These are phyloP conservation scores for Pheosia gnoma DNA, from an alignment of 2,888 invertebrate species.

Conservation along the genomic window DNA sequence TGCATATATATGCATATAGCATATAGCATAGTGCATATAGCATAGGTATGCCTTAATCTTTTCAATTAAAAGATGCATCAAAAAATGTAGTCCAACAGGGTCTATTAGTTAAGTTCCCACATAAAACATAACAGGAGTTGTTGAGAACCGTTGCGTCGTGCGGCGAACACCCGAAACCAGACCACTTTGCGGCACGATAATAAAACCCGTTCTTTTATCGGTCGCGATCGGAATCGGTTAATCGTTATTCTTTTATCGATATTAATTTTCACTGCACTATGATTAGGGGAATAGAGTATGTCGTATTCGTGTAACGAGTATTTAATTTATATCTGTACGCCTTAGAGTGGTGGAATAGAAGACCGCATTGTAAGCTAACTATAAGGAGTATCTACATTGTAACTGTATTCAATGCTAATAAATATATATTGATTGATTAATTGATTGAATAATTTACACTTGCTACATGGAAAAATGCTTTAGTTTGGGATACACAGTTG, in stretches of 20 bases:
- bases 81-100: background rate
- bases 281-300: background rate
- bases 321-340: too few relatives aligned
- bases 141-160: constrained; percentile 36
- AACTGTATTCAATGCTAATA: too few relatives aligned
- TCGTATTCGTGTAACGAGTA: background rate
- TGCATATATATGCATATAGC: too few relatives aligned
- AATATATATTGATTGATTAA: too few relatives aligned
- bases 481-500: too few relatives aligned
- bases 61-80: background rate
- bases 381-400: too few relatives aligned
- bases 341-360: too few relatives aligned
- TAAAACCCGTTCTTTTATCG: constrained; percentile 30
- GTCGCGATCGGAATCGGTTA: constrained; percentile 28
- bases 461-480: too few relatives aligned
- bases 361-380: too few relatives aligned
- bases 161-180: constrained; percentile 26
- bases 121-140: constrained; percentile 27
- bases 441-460: too few relatives aligned
- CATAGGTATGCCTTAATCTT: too few relatives aligned
- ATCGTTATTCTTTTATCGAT: constrained; percentile 5
- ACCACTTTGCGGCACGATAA: constrained; percentile 27
- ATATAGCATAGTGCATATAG: too few relatives aligned
- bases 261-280: background rate
- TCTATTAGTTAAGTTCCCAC: constrained; percentile 18